A percentile compares a stretch with the other conserved stretches of the same genome.
phyloP scores from a whole-genome alignment of 2,888 invertebrate genomes.

The Cheilosia soror region DNA sequence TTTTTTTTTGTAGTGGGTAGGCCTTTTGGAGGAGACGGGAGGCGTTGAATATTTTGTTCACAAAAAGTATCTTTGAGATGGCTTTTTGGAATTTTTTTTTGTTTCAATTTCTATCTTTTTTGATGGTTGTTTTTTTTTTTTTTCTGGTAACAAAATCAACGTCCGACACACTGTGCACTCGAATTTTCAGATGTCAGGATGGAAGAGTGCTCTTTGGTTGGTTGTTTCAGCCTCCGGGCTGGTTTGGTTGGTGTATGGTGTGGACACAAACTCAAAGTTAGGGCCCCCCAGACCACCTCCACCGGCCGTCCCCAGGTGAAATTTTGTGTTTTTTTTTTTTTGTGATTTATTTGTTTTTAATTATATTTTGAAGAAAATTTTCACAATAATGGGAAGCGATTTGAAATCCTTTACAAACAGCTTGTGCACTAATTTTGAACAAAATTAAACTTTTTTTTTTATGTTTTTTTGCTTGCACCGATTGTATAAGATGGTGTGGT shows the following conservation, averaged over 20 bases:
- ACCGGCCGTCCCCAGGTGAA: conserved; percentile 82
- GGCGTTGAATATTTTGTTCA: conserved; percentile 76
- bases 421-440: conserved; percentile 72
- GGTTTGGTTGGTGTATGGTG: conserved; percentile 63
- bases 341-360: conserved; percentile 40
- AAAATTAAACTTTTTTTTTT: conserved; percentile 10
- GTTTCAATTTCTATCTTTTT: conserved; percentile 16
- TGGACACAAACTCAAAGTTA: conserved; percentile 59
- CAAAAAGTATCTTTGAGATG: conserved; percentile 45
- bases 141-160: conserved; percentile 32
- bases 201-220: conserved; percentile 31
- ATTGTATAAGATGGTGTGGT: conserved; percentile 68
- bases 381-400: conserved; percentile 64
- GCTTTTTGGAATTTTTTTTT: conserved; percentile 30
- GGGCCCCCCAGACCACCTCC: conserved; percentile 83
- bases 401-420: conserved; percentile 52
- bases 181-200: conserved; percentile 34
- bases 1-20: conserved; percentile 79
- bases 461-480: conserved; percentile 51
- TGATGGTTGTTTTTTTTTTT: conserved; percentile 27
- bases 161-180: conserved; percentile 37
- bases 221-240: conserved; percentile 43
- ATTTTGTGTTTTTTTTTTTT: conserved; percentile 44
- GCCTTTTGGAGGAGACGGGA: conserved; percentile 84
- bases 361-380: conserved; percentile 37